Evolutionary conservation across 1,140 invertebrate species (phyloP).

Genomic region (Goniozus legneri): DNA sequence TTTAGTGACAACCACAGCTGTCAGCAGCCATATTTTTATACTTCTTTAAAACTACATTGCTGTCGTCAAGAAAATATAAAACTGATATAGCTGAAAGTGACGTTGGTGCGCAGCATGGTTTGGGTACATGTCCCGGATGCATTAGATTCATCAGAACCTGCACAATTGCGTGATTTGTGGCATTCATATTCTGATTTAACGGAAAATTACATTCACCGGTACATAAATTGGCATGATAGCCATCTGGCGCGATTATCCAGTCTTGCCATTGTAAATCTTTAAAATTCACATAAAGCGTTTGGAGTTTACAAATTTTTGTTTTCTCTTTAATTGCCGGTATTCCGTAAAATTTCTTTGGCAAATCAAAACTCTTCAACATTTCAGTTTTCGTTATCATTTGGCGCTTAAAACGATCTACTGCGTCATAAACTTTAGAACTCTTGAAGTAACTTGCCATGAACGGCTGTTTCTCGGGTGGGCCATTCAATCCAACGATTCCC

Average conservation of each 20-base stretch:
- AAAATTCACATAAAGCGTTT: conserved; percentile 80
- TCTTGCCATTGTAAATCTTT: conserved; percentile 82
- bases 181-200: conserved; percentile 78
- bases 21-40: conserved; percentile 90
- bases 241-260: conserved; percentile 87
- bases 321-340: not conserved
- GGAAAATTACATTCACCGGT: conserved; percentile 86
- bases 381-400: not conserved
- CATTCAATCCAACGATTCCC: conserved; percentile 68
- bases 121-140: conserved; percentile 68
- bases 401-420: not conserved
- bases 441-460: conserved; percentile 81
- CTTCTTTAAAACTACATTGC: conserved; percentile 81
- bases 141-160: conserved; percentile 82
- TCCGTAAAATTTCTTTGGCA: too few species aligned
- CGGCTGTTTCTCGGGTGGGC: conserved; percentile 73
- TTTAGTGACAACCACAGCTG: conserved; percentile 80
- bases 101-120: conserved; percentile 81
- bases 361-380: not conserved
- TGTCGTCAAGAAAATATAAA: conserved; percentile 77
- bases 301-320: conserved; percentile 68
- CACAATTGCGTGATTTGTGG: conserved; percentile 90
- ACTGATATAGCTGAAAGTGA: conserved; percentile 77
- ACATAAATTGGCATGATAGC: conserved; percentile 84
- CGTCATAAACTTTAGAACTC: conserved; percentile 31